A percentile compares a stretch with the other conserved stretches of the same genome.
Conservation (phyloP, 2,797 vertebrate genomes). For the Parambassis ranga region DNA sequence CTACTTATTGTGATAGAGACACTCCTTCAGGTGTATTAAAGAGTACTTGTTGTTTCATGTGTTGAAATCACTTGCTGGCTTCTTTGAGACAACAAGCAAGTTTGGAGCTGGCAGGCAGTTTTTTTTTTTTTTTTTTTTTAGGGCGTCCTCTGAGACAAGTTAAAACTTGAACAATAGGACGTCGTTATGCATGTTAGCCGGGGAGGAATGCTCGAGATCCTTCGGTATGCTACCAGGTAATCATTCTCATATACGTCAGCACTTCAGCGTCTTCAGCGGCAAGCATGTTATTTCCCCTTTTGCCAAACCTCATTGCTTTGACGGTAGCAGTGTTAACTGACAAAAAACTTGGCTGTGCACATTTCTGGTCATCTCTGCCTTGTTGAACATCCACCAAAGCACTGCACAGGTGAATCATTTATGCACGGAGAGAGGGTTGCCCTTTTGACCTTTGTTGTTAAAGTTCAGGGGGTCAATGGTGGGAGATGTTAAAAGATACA, state of each 20-base stretch:
- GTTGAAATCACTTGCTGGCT: conserved; percentile 39
- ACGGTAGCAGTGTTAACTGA: conserved; percentile 39
- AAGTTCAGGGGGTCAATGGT: conserved; percentile 15
- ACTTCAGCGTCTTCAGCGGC: conserved; percentile 36
- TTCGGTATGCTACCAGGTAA: conserved; percentile 71
- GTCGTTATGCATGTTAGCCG: conserved; percentile 70
- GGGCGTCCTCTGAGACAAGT: conserved; percentile 69
- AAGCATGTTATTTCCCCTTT: conserved; percentile 61
- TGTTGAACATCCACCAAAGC: conserved; percentile 12
- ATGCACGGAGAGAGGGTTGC: conserved; percentile 8
- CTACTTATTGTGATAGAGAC: conserved; percentile 15
- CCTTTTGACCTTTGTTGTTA: conserved; percentile 46
- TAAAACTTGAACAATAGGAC: conserved; percentile 72
- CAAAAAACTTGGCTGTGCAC: conserved; percentile 14
- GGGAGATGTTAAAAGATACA: conserved; percentile 14
- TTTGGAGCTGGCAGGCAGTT: conserved; percentile 61
- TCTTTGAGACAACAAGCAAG: conserved; percentile 44
- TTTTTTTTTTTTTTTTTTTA: conserved; percentile 62
- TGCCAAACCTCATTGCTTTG: conserved; percentile 45
- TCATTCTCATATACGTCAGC: conserved; percentile 72
- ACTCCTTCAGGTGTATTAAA: conserved; percentile 35
- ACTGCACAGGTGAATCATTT: not conserved
- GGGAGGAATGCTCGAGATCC: conserved; percentile 70
- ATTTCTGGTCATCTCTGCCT: conserved; percentile 29
- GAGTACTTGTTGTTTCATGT: conserved; percentile 63